Percentiles rank a stretch among this genome's conserved stretches.
Evolutionary conservation across 2,797 vertebrate species (phyloP).

Genomic region (Pangasius djambal): DNA sequence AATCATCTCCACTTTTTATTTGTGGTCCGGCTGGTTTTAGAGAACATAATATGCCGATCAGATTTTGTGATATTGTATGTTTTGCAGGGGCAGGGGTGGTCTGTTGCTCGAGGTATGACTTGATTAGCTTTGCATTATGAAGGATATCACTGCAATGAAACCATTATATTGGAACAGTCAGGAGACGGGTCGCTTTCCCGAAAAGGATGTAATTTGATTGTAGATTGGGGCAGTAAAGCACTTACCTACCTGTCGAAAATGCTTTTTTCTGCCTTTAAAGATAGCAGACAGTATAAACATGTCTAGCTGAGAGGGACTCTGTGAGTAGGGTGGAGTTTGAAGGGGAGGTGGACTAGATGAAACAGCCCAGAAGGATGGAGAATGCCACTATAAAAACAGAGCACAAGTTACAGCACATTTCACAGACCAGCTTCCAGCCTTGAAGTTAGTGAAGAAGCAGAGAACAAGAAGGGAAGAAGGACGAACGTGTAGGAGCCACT

Average conservation of each 20-base stretch:
- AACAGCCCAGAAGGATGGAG: slow-evolving; percentile 20
- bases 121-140: slow-evolving; percentile 63
- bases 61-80: slow-evolving; percentile 61
- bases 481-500: slow-evolving; percentile 36
- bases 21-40: slow-evolving; percentile 57
- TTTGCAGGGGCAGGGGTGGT: slow-evolving; percentile 35
- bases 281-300: slow-evolving; percentile 65
- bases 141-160: slow-evolving; percentile 61
- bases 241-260: slow-evolving; percentile 57
- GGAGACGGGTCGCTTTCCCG: slow-evolving; percentile 54
- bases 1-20: slow-evolving; percentile 70
- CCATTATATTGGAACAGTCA: slow-evolving; percentile 56
- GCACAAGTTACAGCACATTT: slow-evolving; percentile 28
- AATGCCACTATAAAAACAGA: slow-evolving; percentile 63
- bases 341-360: slow-evolving; percentile 29
- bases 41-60: slow-evolving; percentile 55
- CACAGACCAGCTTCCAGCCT: slow-evolving; percentile 29
- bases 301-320: slow-evolving; percentile 52
- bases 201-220: slow-evolving; percentile 67
- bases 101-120: slow-evolving; percentile 56
- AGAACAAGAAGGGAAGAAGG: slow-evolving; percentile 17
- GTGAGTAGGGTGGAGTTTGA: slow-evolving; percentile 43
- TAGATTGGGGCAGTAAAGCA: slow-evolving; percentile 66
- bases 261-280: slow-evolving; percentile 60
- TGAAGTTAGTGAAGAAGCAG: slow-evolving; percentile 15